Conservation (phyloP, 2,888 invertebrate species). For the Mythimna loreyi region DNA sequence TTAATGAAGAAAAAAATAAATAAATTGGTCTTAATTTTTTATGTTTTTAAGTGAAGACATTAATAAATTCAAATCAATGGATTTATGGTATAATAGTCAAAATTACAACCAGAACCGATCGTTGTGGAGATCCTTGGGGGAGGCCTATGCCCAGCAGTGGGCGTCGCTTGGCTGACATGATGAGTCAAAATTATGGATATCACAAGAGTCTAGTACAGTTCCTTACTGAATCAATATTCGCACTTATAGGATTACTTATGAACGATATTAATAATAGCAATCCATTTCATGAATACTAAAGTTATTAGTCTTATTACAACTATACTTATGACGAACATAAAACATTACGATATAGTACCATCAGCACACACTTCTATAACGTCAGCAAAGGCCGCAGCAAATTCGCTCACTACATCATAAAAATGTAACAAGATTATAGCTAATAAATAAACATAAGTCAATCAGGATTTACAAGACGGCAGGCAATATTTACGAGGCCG, state of each 20-base stretch:
- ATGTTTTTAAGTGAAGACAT: too few species aligned
- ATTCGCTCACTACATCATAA: conserved; percentile 28
- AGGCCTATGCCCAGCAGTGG: too few species aligned
- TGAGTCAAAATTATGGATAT: too few species aligned
- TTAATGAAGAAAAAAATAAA: too few species aligned
- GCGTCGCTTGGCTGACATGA: too few species aligned
- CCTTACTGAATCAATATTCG: not conserved
- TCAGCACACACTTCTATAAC: not conserved
- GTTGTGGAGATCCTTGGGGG: too few species aligned
- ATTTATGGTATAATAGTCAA: too few species aligned
- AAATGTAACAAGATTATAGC: conserved; percentile 55
- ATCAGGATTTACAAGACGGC: conserved; percentile 73
- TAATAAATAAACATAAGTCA: conserved; percentile 75
- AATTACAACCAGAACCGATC: too few species aligned
- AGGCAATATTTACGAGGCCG: conserved; percentile 74
- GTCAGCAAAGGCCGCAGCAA: conserved; percentile 12
- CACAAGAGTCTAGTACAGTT: too few species aligned
- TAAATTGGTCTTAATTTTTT: too few species aligned
- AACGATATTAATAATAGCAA: not conserved
- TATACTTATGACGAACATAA: conserved; percentile 6
- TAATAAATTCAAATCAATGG: too few species aligned
- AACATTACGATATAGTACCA: conserved; percentile 5
- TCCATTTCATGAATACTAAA: not conserved
- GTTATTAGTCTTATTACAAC: not conserved
- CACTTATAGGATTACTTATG: not conserved